A percentile compares a stretch with the other conserved stretches of the same genome.
phyloP scores from a whole-genome alignment of 2,113 vertebrate genomes.

The Seriola rivoliana region DNA sequence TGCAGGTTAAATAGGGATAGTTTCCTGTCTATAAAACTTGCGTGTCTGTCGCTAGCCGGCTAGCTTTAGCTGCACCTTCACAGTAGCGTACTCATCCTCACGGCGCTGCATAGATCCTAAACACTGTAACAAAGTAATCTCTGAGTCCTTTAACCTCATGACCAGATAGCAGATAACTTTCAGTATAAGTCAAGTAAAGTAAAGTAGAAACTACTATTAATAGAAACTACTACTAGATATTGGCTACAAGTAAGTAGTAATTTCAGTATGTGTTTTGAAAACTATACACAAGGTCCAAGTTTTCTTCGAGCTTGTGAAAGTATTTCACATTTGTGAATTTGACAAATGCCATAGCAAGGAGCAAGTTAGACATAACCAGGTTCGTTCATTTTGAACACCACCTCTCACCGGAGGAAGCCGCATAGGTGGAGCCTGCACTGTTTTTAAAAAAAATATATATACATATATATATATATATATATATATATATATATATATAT shows the following conservation, averaged over 20 bases:
- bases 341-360: neutral
- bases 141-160: neutral
- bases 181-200: neutral
- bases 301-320: neutral
- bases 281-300: neutral
- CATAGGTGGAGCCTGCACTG: slow-evolving; percentile 37
- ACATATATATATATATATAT: no score
- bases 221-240: neutral
- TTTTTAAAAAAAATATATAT: neutral
- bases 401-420: slow-evolving; percentile 7
- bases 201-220: neutral
- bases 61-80: slow-evolving; percentile 67
- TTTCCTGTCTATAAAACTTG: slow-evolving; percentile 71
- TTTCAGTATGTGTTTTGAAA: neutral
- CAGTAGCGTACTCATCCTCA: slow-evolving; percentile 45
- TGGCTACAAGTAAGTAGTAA: fast-evolving
- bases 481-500: neutral
- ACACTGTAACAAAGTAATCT: neutral
- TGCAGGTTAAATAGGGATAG: slow-evolving; percentile 29
- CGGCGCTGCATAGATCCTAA: neutral
- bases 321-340: neutral
- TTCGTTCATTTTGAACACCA: neutral
- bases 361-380: neutral
- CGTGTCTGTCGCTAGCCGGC: slow-evolving; percentile 56
- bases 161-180: neutral